Evolutionary conservation across 2,888 invertebrate genomes (phyloP), one percentile per base, ranked within the genome.

Genomic region (Pantelozetes paolii): DNA sequence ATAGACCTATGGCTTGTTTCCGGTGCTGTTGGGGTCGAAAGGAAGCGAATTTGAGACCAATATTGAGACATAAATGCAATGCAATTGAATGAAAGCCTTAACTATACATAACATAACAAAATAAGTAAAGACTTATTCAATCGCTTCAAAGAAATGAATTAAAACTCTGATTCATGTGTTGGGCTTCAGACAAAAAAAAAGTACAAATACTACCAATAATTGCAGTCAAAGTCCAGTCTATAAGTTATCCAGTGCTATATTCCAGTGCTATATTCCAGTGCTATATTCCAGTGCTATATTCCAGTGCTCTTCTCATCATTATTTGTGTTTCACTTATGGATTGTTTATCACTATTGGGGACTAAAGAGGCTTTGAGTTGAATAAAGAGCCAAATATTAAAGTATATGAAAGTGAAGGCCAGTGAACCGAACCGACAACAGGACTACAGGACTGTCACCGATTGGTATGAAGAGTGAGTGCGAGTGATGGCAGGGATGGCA

Each of bases 131-230:
- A 20, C 45, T 69, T 42, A 42, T 45, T 26, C 11, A 40, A 69
- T 42, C 18, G n/a, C 20, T 69, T 69, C 69, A 26, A 13, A 69
- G 69, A 69, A 69, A 69, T 69, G 45, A 69, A 64, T 64, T 64
- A 64, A 69, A 69, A 42, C 69, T n/a, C n/a, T 42, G 45, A 69
- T 69, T 69, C 42, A 69, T 69, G 69, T 69, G 69, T 69, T 69
- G 42, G 69, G 69, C 42, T 69, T 69, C 42, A 13, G 23, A 69
- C 9, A 36, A 28, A 57, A n/a, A 48, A 48, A 11, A 23, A 15
- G 6, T 57, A n/a, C 18, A 57, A 32, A 32, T 40, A 23, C 23
- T 36, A 45, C 26, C 45, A 69, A 13, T 69, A 1, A 13, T 67
- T 2, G 26, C 11, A 26, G 45, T 69, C 9, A 26, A 3, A 2